Evolutionary conservation across 2,888 invertebrate species (phyloP).

Genomic region (Elegia similella): DNA sequence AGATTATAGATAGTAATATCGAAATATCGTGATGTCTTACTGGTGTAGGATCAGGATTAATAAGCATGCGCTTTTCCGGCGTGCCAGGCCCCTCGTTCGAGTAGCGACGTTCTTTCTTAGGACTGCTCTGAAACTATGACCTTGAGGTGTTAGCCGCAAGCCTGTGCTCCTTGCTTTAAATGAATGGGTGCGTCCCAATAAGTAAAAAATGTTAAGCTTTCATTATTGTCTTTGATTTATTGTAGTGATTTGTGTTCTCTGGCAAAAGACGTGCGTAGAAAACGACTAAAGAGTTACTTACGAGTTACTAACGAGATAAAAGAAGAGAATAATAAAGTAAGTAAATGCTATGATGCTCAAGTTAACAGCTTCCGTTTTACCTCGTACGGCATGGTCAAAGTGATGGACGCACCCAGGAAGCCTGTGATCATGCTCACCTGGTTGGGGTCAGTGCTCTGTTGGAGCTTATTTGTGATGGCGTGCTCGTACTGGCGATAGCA

Average conservation of each 20-base stretch:
- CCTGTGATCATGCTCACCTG: constrained; percentile 55
- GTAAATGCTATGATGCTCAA: background rate
- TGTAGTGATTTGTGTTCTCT: background rate
- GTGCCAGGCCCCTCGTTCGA: constrained; percentile 69
- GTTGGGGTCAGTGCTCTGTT: constrained; percentile 58
- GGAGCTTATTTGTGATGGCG: constrained; percentile 69
- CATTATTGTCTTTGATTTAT: background rate
- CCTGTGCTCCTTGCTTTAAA: constrained; percentile 28
- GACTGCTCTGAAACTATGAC: constrained; percentile 77
- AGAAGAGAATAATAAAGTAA: background rate
- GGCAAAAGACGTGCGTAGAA: background rate
- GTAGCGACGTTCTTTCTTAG: constrained; percentile 72
- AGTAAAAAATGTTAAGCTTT: constrained; percentile 2
- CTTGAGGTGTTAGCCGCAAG: constrained; percentile 50
- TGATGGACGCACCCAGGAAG: constrained; percentile 48
- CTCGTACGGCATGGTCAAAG: background rate
- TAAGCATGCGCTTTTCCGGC: constrained; percentile 79
- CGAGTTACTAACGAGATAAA: too few relatives aligned
- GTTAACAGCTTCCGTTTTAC: constrained; percentile 6
- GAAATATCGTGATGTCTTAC: constrained; percentile 58
- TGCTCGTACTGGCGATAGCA: constrained; percentile 91
- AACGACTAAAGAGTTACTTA: constrained; percentile 3
- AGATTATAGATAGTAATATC: constrained; percentile 20
- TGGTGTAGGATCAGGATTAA: constrained; percentile 76
- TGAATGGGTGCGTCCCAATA: constrained; percentile 29